These are phyloP conservation scores for Pseudorectes ferrugineus DNA, from an alignment of 2,113 vertebrate genomes.

Conservation along the genomic window DNA sequence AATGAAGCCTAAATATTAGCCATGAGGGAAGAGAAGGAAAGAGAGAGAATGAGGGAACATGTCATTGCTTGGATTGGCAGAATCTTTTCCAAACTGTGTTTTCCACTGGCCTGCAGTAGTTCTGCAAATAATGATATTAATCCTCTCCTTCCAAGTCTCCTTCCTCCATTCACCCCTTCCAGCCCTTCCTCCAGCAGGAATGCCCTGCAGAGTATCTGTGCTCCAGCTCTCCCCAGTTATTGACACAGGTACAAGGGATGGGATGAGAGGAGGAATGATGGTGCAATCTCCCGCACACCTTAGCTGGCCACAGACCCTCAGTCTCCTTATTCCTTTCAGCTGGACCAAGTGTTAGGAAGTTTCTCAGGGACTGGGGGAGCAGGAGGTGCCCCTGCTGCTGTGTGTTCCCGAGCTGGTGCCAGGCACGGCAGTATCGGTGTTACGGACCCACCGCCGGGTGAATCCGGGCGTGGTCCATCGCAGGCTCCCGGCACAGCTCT, in stretches of 20 bases:
- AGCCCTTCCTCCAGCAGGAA: background rate
- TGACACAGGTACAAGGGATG: background rate
- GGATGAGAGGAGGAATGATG: background rate
- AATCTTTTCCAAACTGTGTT: background rate
- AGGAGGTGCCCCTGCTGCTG: background rate
- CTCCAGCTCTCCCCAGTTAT: background rate
- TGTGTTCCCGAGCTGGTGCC: background rate
- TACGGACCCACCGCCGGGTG: background rate
- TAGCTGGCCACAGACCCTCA: background rate
- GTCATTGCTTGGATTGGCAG: background rate
- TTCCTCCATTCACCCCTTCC: background rate
- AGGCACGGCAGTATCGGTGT: background rate
- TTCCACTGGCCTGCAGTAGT: background rate
- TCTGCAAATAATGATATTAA: background rate
- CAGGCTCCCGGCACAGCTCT: background rate
- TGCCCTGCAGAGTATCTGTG: background rate
- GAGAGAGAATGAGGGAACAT: background rate
- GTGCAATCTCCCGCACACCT: background rate
- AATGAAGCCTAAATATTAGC: background rate
- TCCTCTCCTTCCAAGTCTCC: background rate
- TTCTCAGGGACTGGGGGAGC: rapidly evolving
- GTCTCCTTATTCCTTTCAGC: background rate
- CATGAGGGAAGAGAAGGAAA: background rate
- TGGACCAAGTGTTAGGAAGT: background rate
- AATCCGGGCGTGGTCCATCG: too few species aligned